Evolutionary conservation across 1,140 invertebrate genomes (phyloP).

Genomic region (Spodoptera frugiperda): DNA sequence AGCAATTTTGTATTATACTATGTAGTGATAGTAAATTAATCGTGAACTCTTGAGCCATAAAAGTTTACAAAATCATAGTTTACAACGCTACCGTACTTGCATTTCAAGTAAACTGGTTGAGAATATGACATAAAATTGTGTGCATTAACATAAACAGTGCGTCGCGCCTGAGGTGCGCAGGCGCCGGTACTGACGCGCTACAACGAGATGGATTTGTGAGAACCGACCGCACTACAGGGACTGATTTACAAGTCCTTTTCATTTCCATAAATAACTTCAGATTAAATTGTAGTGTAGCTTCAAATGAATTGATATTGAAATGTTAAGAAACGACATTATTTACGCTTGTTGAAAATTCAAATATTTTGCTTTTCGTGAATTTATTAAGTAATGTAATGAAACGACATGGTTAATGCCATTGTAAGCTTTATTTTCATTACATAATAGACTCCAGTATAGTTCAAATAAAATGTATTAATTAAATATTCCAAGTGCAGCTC

Average conservation of each 20-base stretch:
- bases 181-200: conserved; percentile 42
- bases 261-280: too few species aligned
- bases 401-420: too few species aligned
- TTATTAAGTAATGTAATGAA: too few species aligned
- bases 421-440: background rate
- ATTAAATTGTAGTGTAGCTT: background rate
- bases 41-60: background rate
- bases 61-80: background rate
- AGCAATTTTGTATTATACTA: too few species aligned
- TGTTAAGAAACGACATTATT: too few species aligned
- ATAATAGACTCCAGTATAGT: background rate
- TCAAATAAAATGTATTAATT: background rate
- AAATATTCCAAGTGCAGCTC: conserved; percentile 30
- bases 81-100: background rate
- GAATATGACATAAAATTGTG: conserved; percentile 22
- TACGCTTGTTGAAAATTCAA: too few species aligned
- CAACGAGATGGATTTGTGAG: conserved; percentile 50
- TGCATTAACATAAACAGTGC: conserved; percentile 37
- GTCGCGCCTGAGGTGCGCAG: conserved; percentile 38
- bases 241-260: background rate
- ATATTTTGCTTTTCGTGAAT: too few species aligned
- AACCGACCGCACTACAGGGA: conserved; percentile 34
- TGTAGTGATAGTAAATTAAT: background rate
- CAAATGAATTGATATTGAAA: too few species aligned
- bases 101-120: background rate